Conservation (phyloP, 2,888 invertebrate species). For the Amaurobius ferox region DNA sequence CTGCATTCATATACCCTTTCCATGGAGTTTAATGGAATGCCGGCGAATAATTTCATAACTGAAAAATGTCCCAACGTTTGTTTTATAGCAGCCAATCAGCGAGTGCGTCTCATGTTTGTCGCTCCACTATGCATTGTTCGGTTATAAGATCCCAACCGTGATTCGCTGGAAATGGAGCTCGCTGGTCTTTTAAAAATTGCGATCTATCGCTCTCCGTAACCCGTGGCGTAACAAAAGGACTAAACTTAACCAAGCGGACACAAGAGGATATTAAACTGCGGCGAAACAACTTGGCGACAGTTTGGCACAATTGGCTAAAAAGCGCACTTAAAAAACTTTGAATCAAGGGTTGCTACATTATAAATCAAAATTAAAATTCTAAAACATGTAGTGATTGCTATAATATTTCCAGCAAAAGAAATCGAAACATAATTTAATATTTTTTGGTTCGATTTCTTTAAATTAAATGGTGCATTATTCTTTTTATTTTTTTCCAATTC, state of each 20-base stretch:
- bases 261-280: conserved; percentile 59
- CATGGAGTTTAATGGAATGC: neutral
- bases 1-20: conserved; percentile 11
- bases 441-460: too few species aligned
- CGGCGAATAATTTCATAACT: conserved; percentile 57
- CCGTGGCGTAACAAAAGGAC: conserved; percentile 50
- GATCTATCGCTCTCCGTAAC: conserved; percentile 12
- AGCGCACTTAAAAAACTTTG: neutral
- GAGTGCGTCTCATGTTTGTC: conserved; percentile 56
- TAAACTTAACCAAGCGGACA: conserved; percentile 54
- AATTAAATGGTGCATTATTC: too few species aligned
- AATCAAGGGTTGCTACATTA: too few species aligned
- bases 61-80: conserved; percentile 42
- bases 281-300: conserved; percentile 27
- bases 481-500: too few species aligned
- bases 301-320: conserved; percentile 36
- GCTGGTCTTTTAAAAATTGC: conserved; percentile 68
- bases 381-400: too few species aligned
- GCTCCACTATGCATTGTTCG: conserved; percentile 47
- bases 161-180: conserved; percentile 27
- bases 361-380: too few species aligned
- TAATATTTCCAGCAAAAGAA: too few species aligned
- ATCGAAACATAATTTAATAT: too few species aligned
- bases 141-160: conserved; percentile 39
- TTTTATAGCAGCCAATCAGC: conserved; percentile 28